Conservation (phyloP, 2,888 invertebrate genomes). For the Pediacus dermestoides region DNA sequence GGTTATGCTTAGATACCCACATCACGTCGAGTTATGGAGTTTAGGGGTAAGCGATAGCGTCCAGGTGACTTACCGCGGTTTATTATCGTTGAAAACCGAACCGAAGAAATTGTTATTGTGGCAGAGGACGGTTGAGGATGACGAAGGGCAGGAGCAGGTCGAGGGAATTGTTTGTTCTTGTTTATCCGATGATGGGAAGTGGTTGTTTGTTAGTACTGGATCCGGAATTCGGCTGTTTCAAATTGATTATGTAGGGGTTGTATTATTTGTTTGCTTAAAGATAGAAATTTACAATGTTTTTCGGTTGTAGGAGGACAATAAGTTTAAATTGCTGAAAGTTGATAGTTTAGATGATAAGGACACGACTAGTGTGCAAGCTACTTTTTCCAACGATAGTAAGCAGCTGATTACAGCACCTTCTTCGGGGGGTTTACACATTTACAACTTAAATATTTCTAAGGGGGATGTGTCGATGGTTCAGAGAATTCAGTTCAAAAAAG, state of each 20-base stretch:
- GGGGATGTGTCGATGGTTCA: conserved; percentile 43
- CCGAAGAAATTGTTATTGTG: conserved; percentile 69
- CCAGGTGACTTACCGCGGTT: conserved; percentile 37
- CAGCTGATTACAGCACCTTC: conserved; percentile 49
- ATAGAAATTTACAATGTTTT: conserved; percentile 6
- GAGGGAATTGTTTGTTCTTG: conserved; percentile 68
- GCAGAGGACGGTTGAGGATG: conserved; percentile 51
- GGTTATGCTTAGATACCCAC: conserved; percentile 44
- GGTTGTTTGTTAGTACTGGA: conserved; percentile 73
- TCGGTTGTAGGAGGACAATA: conserved; percentile 29
- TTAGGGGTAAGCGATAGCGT: conserved; percentile 52
- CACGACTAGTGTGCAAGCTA: conserved; percentile 38
- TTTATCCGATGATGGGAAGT: conserved; percentile 67
- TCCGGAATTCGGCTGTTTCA: conserved; percentile 64
- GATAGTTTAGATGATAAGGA: conserved; percentile 36
- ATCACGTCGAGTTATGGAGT: conserved; percentile 62
- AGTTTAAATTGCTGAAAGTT: conserved; percentile 40
- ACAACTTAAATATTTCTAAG: conserved; percentile 47
- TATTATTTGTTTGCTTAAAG: not conserved
- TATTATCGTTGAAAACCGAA: conserved; percentile 50
- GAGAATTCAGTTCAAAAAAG: conserved; percentile 43
- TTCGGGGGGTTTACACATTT: conserved; percentile 47
- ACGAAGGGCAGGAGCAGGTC: conserved; percentile 48
- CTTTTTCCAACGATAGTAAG: conserved; percentile 48
- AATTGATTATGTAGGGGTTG: conserved; percentile 54